Base-by-base conservation (phyloP, 2,113 vertebrate species). In the Orthochromis malagaraziensis region DNA sequence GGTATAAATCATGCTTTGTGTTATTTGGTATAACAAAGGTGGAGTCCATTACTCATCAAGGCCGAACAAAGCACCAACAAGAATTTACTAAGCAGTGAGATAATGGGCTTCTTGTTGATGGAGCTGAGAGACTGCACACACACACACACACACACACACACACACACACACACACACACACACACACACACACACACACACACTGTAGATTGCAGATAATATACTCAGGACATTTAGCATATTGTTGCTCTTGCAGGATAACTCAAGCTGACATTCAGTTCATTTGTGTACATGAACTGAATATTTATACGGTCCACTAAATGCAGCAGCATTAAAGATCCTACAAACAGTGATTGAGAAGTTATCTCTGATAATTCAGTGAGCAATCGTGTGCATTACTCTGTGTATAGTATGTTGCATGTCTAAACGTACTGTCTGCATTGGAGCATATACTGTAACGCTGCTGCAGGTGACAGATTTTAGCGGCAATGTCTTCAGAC, bases 1-100 rank as follows among this genome's bases (percentile, higher is more conserved):
- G 86, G 81, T 84, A 93, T 93, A 92, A 93, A 93, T 94, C 88
- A 90, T 81, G 84, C 51, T 87, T 88, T 91, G 81, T 90, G 89
- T 92, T 93, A 63, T 63, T 33, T 93, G 81, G 79, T 88, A 89
- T 77, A 84, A 92, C 75, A 91, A 93, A 91, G 82, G 84, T 85
- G 83, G 87, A 9, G 86, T 83, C 84, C 73, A 91, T 94, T 94
- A 93, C 82, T 94, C 87, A 92, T 90, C 81, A 84, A 84, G 89
- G 90, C 24, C 49, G 70, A 93, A 92, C 88, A 92, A 91, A 88
- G 88, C 82, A 14, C 51, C 87, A 88, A 63, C 7, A 2, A 91
- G 68, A 58, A 73, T 88, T 93, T 90, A 91, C 79, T 47, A 83
- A 55, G 84, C 58, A 75, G 79, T 55, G 45, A 83, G 54, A 94